These are phyloP conservation scores for Strigamia transsilvanica DNA, from an alignment of 2,888 invertebrate genomes.

Conservation along the genomic window DNA sequence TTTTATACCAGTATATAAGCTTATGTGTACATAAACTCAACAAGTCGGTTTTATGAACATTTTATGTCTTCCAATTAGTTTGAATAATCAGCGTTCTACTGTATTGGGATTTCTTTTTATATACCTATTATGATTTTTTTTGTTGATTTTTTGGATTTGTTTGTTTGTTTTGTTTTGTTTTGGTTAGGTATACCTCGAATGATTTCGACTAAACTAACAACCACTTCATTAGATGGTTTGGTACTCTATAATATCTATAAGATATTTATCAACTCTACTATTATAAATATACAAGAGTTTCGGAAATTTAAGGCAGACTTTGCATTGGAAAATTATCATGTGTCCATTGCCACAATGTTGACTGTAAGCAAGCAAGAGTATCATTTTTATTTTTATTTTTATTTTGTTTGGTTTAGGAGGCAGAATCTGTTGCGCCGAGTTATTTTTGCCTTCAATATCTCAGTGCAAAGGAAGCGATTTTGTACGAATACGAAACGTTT, in stretches of 20 bases:
- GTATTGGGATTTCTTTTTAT: neutral
- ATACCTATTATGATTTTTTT: no score
- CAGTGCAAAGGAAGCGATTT: neutral
- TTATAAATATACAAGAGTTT: neutral
- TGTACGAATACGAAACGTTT: neutral
- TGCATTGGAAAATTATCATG: neutral
- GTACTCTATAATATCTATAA: neutral
- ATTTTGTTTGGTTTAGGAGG: neutral
- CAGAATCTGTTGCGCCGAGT: neutral
- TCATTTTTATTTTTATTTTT: neutral
- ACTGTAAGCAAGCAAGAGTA: neutral
- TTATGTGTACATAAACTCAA: no score
- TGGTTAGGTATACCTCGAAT: neutral
- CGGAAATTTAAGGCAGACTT: conserved; percentile 7
- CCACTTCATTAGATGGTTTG: neutral
- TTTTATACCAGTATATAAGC: no score
- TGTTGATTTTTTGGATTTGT: no score
- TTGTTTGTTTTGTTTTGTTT: neutral
- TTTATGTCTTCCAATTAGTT: no score
- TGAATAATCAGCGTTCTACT: no score
- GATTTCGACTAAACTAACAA: neutral
- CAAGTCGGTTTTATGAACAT: no score
- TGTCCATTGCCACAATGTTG: neutral
- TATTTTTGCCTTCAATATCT: neutral
- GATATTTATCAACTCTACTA: neutral